Percentiles rank a stretch among this genome's conserved stretches.
Conservation (phyloP, 2,888 invertebrate species). For the Melipona bicolor region DNA sequence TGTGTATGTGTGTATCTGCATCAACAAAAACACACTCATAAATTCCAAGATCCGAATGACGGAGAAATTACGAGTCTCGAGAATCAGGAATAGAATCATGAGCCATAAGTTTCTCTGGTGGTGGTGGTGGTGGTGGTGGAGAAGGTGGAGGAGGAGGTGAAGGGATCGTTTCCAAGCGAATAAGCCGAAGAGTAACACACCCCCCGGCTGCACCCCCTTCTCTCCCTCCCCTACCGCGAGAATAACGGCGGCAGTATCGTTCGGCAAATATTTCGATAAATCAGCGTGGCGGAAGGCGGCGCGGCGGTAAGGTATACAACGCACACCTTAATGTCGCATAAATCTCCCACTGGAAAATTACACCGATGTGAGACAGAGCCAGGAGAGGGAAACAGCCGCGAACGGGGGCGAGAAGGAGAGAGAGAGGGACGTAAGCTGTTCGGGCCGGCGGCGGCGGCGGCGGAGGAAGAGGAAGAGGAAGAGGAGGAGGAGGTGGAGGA, state of each 20-base stretch:
- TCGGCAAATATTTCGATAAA: slow-evolving; percentile 78
- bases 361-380: slow-evolving; percentile 79
- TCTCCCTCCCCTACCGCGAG: neutral
- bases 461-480: slow-evolving; percentile 57
- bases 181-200: slow-evolving; percentile 15
- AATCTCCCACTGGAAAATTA: slow-evolving; percentile 83
- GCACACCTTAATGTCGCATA: slow-evolving; percentile 83
- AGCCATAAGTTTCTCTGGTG: neutral
- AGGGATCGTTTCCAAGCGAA: slow-evolving; percentile 31
- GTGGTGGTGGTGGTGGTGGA: too few species aligned
- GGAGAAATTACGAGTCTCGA: slow-evolving; percentile 15
- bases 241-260: slow-evolving; percentile 59
- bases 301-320: slow-evolving; percentile 72
- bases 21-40: neutral
- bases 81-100: slow-evolving; percentile 22
- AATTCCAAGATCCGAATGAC: neutral
- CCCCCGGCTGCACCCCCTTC: neutral
- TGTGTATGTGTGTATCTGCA: neutral
- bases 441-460: slow-evolving; percentile 18
- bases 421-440: slow-evolving; percentile 49
- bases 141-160: neutral
- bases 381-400: slow-evolving; percentile 45
- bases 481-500: slow-evolving; percentile 26
- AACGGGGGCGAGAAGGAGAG: slow-evolving; percentile 61
- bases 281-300: slow-evolving; percentile 71